phyloP scores from a whole-genome alignment of 2,888 invertebrate genomes.

The Euspilapteryx auroguttella region DNA sequence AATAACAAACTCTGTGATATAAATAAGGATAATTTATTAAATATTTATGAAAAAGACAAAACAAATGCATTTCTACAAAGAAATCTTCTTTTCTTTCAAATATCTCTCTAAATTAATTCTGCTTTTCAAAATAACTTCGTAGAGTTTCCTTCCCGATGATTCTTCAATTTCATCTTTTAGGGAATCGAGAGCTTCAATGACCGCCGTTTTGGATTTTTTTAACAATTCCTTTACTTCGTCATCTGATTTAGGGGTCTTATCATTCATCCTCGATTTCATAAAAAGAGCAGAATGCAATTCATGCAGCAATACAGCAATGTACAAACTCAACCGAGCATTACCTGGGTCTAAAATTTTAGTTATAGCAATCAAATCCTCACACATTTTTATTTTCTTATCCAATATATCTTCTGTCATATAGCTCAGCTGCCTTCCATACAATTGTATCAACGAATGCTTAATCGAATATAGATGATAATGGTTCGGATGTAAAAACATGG shows the following conservation, averaged over 20 bases:
- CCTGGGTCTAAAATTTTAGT: constrained; percentile 71
- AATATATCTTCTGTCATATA: constrained; percentile 64
- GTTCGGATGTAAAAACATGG: constrained; percentile 77
- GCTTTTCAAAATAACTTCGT: constrained; percentile 41
- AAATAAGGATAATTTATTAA: constrained; percentile 9
- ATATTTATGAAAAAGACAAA: constrained; percentile 4
- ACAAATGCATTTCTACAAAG: constrained; percentile 13
- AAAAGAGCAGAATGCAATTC: constrained; percentile 66
- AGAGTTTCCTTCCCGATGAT: constrained; percentile 54
- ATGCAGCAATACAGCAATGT: constrained; percentile 75
- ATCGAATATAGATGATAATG: constrained; percentile 83
- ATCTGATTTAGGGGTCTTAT: constrained; percentile 17
- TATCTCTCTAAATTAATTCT: constrained; percentile 46
- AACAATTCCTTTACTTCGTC: constrained; percentile 37
- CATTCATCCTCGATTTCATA: constrained; percentile 42
- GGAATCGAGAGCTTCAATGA: constrained; percentile 39
- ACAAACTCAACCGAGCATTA: constrained; percentile 73
- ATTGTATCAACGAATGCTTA: constrained; percentile 79
- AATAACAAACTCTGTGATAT: constrained; percentile 22
- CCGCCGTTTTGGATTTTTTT: constrained; percentile 38
- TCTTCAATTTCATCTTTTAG: constrained; percentile 56
- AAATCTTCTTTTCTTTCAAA: constrained; percentile 40
- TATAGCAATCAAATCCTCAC: constrained; percentile 64
- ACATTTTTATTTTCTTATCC: constrained; percentile 68
- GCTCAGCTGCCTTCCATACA: constrained; percentile 72